Base-by-base conservation (phyloP, 2,888 invertebrate genomes). In the Lomographa bimaculata region DNA sequence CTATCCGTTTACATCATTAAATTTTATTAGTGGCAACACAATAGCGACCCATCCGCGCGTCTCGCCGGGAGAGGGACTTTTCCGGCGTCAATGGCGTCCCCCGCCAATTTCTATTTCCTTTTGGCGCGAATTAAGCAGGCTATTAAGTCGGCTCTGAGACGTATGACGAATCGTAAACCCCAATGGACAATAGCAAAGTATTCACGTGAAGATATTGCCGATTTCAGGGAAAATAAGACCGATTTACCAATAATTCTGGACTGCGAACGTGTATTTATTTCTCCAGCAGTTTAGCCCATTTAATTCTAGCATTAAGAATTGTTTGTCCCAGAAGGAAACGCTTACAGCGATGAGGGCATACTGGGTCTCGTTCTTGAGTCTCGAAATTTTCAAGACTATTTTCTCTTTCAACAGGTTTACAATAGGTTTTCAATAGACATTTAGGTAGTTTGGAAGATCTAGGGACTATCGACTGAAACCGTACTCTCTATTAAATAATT, bases 1-100 rank as follows among this genome's bases (percentile, higher is more conserved):
- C 79, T 87, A 86, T 87, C 85, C 85, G 84, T 86, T 89, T 87
- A 87, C 85, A 85, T 83, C 85, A 87, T 87, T 86, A 86, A 85
- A 85, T 87, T 87, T 87, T 87, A 89, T 86, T 86, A 85, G 81
- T 76, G 74, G 74, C 74, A 76, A 78, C 69, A 85, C 84, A 87
- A 87, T 80, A 59, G 76, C 53, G 55, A 56, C 66, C 73, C 62
- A 73, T 78, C 64, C 70, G 74, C 66, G 69, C 64, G 67, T 73
- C 69, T 68, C 45, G 60, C 41, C 36, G 62, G 59, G 69, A 72
- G 73, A 83, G 84, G 75, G 79, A 79, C 73, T 79, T 79, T 84
- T 79, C 81, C 75, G 73, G 64, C 64, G 59, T 60, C 69, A 64
- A 70, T 66, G 60, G 67, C 68, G 61, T 67, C 71, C 79, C 83